Evolutionary conservation across 2,113 vertebrate species (phyloP).

Genomic region (Aplodontia rufa): DNA sequence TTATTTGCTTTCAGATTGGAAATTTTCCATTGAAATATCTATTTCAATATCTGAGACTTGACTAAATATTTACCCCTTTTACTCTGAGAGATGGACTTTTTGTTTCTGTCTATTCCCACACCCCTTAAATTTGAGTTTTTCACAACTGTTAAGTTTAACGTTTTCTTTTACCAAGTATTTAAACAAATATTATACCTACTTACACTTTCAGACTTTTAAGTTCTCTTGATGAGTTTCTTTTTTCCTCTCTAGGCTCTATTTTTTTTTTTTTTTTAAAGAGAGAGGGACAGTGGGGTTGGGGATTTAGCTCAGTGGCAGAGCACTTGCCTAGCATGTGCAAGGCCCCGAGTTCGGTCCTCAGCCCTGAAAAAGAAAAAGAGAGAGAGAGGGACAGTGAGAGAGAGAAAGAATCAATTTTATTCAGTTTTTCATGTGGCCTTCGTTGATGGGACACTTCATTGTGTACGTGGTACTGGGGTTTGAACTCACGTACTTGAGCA

Average conservation of each 20-base stretch:
- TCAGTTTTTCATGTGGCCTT: no score
- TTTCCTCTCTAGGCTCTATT: background rate
- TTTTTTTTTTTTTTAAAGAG: slow-evolving; percentile 36
- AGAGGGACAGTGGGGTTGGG: no score
- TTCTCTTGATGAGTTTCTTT: slow-evolving; percentile 25
- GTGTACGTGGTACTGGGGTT: no score
- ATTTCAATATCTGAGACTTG: slow-evolving; percentile 51
- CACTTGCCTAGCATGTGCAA: no score
- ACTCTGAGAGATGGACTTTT: slow-evolving; percentile 43
- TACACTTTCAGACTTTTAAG: slow-evolving; percentile 29
- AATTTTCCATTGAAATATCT: slow-evolving; percentile 58
- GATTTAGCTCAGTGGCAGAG: no score
- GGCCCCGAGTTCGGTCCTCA: no score
- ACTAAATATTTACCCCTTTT: slow-evolving; percentile 59
- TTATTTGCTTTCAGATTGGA: slow-evolving; percentile 18
- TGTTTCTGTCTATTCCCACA: slow-evolving; percentile 38
- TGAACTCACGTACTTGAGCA: no score
- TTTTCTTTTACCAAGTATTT: slow-evolving; percentile 50
- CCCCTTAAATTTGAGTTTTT: slow-evolving; percentile 49
- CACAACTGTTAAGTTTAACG: slow-evolving; percentile 21
- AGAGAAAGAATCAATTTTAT: no score
- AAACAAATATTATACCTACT: slow-evolving; percentile 37
- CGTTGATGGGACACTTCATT: no score
- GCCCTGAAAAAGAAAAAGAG: no score
- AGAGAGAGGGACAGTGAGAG: no score